These are phyloP conservation scores for Porphyrio hochstetteri DNA, from an alignment of 2,113 vertebrate species.

Conservation along the genomic window DNA sequence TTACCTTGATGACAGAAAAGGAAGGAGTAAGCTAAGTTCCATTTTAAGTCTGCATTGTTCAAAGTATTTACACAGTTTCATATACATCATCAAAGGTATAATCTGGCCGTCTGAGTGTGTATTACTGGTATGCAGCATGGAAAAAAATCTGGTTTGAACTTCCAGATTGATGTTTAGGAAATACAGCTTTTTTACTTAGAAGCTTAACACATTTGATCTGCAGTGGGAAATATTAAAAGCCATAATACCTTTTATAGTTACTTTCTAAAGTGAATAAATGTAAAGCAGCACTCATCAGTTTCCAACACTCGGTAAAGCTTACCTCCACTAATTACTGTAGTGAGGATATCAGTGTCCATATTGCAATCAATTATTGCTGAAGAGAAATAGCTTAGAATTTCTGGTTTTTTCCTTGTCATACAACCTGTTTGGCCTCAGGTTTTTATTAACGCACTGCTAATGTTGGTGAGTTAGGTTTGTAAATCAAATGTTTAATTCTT, in stretches of 20 bases:
- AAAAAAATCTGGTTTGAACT: not conserved
- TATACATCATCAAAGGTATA: not conserved
- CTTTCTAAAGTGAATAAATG: not conserved
- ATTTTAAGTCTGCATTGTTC: not conserved
- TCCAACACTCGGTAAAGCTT: not conserved
- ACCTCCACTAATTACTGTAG: not conserved
- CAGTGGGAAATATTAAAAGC: not conserved
- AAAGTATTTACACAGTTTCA: not conserved
- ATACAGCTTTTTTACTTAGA: not conserved
- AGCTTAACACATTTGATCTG: not conserved
- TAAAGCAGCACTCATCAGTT: not conserved
- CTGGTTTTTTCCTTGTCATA: not conserved
- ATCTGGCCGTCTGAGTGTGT: not conserved
- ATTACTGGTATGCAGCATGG: not conserved
- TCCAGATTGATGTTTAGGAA: not conserved
- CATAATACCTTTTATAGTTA: not conserved
- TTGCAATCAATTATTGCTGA: not conserved
- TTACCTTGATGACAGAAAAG: constrained; percentile 19
- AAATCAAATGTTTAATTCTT: not conserved
- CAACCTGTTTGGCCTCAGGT: not conserved
- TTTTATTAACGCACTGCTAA: not conserved
- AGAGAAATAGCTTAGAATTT: not conserved
- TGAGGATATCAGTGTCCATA: not conserved
- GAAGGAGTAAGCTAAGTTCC: not conserved
- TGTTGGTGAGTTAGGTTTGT: not conserved